Evolutionary conservation across 2,888 invertebrate genomes (phyloP).

Genomic region (Apodemia hepburni): DNA sequence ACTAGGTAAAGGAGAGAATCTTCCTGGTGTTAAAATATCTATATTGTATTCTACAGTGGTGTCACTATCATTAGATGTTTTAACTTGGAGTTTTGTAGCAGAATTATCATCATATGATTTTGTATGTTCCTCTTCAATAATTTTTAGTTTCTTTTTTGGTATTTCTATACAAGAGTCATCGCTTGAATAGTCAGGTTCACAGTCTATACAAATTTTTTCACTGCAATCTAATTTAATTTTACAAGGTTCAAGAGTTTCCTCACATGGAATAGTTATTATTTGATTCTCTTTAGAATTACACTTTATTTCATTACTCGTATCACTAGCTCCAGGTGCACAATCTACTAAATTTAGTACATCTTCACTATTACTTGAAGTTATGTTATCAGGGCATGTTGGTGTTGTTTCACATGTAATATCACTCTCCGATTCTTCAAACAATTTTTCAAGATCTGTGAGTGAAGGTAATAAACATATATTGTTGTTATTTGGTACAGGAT

Average conservation of each 20-base stretch:
- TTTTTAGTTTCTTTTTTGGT: background rate
- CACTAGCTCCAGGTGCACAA: no score
- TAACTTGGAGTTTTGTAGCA: background rate
- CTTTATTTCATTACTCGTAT: no score
- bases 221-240: background rate
- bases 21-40: conserved; percentile 21
- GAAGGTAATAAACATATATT: conserved; percentile 8
- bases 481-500: background rate
- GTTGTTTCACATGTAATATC: background rate
- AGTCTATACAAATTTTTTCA: conserved; percentile 6
- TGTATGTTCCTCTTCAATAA: background rate
- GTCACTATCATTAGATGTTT: conserved; percentile 32
- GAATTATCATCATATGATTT: background rate
- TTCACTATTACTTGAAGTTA: background rate
- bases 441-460: conserved; percentile 16
- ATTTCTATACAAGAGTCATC: background rate
- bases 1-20: conserved; percentile 50
- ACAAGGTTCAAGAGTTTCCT: background rate
- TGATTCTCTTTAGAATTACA: background rate
- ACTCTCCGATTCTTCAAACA: conserved; percentile 19
- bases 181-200: conserved; percentile 2
- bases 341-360: background rate
- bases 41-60: conserved; percentile 36
- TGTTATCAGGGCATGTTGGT: background rate
- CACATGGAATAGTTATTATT: background rate